Conservation (phyloP, 2,113 vertebrate genomes). For the Plecotus auritus region DNA sequence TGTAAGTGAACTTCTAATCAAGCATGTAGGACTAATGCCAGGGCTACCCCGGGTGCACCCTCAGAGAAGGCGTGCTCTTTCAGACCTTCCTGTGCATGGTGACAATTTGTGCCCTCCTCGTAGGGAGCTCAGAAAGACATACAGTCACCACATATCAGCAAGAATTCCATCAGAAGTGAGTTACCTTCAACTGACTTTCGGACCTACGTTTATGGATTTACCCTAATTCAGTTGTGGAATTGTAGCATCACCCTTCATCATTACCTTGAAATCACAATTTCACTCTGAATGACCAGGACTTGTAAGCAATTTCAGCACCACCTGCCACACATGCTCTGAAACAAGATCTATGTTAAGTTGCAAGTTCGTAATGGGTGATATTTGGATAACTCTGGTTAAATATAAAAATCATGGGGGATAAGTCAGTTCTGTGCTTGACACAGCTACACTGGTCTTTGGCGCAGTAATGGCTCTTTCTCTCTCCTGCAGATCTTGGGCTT, state of each 20-base stretch:
- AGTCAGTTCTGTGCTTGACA: background rate
- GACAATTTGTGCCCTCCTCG: background rate
- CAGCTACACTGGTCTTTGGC: background rate
- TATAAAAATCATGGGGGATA: constrained; percentile 46
- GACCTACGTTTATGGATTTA: constrained; percentile 26
- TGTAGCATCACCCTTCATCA: constrained; percentile 52
- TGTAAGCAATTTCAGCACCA: background rate
- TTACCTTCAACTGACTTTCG: constrained; percentile 4
- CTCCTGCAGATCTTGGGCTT: background rate
- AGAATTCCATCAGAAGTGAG: background rate
- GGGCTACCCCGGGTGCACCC: background rate
- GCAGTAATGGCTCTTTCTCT: background rate
- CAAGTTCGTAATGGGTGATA: constrained; percentile 38
- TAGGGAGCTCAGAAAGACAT: background rate
- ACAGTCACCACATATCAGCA: background rate
- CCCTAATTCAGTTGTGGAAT: constrained; percentile 48
- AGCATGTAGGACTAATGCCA: background rate
- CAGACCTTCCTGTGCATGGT: background rate
- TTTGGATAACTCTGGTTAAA: constrained; percentile 62
- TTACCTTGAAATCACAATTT: constrained; percentile 52
- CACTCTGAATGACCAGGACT: constrained; percentile 16
- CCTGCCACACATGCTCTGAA: background rate
- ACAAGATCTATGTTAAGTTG: constrained; percentile 22
- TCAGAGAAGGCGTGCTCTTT: background rate
- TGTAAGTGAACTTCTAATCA: background rate